Evolutionary conservation across 2,888 invertebrate species (phyloP).

Genomic region (Abscondita cerata): DNA sequence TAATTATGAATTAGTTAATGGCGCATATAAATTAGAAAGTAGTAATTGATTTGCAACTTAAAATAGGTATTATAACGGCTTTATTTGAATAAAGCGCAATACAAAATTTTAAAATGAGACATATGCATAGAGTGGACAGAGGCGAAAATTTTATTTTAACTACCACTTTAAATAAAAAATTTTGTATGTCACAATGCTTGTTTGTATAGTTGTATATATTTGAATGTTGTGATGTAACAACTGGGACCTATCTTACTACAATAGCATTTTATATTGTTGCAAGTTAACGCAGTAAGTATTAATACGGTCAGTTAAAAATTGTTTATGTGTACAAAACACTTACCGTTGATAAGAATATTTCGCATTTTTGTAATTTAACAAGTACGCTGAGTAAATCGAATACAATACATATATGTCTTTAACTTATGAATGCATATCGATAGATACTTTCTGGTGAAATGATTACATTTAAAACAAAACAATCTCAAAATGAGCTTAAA

Average conservation of each 20-base stretch:
- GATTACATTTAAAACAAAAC: conserved; percentile 36
- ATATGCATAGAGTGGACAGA: conserved; percentile 9
- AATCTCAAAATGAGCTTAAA: conserved; percentile 49
- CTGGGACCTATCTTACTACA: conserved; percentile 50
- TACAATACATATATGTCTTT: conserved; percentile 18
- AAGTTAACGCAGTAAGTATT: conserved; percentile 33
- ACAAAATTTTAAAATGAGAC: neutral
- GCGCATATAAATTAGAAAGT: conserved; percentile 20
- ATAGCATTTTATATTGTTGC: conserved; percentile 43
- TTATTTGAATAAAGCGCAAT: conserved; percentile 4
- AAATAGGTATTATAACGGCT: conserved; percentile 7
- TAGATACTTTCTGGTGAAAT: conserved; percentile 28
- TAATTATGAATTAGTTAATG: conserved; percentile 28
- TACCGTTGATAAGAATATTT: neutral
- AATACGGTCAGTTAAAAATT: conserved; percentile 15
- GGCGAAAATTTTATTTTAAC: conserved; percentile 14
- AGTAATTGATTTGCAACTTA: conserved; percentile 11
- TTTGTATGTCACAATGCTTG: conserved; percentile 19
- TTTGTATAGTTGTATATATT: conserved; percentile 28
- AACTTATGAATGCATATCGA: conserved; percentile 33
- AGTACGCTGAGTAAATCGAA: neutral
- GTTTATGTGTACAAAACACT: conserved; percentile 9
- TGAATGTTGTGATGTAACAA: conserved; percentile 49
- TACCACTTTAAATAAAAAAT: conserved; percentile 17
- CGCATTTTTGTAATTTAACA: conserved; percentile 3